phyloP scores from a whole-genome alignment of 2,113 vertebrate genomes.

The Dipodomys stephensi region DNA sequence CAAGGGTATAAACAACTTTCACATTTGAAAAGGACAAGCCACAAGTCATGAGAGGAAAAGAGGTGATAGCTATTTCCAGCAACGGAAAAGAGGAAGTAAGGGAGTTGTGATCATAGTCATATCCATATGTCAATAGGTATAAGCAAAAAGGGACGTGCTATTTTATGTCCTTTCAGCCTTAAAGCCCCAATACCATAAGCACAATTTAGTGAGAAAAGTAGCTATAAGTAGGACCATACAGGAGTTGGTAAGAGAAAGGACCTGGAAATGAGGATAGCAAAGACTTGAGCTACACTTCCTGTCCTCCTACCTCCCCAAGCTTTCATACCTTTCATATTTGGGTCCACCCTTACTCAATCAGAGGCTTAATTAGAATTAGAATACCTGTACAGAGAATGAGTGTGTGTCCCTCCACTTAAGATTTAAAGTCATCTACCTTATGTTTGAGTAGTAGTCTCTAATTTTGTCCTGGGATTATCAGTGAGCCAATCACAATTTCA shows the following conservation, averaged over 20 bases:
- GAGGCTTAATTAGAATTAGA: not conserved
- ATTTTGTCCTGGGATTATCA: constrained; percentile 52
- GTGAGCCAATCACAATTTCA: constrained; percentile 41
- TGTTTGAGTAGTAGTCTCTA: constrained; percentile 53
- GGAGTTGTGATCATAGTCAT: not conserved
- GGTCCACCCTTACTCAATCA: constrained; percentile 14
- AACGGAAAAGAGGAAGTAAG: not conserved
- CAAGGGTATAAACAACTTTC: constrained; percentile 52
- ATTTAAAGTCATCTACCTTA: constrained; percentile 70
- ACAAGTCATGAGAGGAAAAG: not conserved
- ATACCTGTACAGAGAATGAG: not conserved
- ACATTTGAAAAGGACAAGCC: constrained; percentile 47
- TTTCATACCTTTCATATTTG: constrained; percentile 18
- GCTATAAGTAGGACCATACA: not conserved
- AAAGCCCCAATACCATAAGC: not conserved
- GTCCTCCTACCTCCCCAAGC: not conserved
- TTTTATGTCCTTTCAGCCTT: constrained; percentile 21
- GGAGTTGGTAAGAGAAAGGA: not conserved
- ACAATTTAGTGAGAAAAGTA: constrained; percentile 41
- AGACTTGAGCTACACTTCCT: not conserved
- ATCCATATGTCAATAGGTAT: constrained; percentile 1
- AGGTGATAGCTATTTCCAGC: not conserved
- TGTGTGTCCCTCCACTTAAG: not conserved
- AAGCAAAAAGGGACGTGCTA: constrained; percentile 1
- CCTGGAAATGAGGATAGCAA: not conserved